Base-by-base conservation (phyloP, 1,140 invertebrate species). In the Leptestheria dahalacensis region DNA sequence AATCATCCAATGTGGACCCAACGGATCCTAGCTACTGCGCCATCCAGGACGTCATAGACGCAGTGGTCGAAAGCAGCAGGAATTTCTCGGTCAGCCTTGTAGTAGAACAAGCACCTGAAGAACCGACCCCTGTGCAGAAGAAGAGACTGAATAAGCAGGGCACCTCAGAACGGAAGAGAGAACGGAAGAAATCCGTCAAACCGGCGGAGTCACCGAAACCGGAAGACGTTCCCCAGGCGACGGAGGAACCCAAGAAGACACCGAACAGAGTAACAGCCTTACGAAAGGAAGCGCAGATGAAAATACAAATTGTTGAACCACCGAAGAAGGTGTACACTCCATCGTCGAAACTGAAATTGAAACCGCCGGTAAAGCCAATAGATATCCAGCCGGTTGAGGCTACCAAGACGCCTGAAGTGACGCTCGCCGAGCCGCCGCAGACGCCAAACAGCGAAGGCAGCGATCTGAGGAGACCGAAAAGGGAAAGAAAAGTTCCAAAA, bases 11-110 rank as follows among this genome's bases (percentile, higher is more conserved):
- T 25, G 29, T 29, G 47, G 21, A n/a, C 50, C 29, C 55, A 9
- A 52, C 52, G 25, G 52, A 61, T 57, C 62, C 61, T 46, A 58
- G 15, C 15, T 41, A 41, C 33, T 41, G 6, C 6, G 6, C 33
- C 6, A 15, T 41, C 15, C 6, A 41, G 15, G 33, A 41, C 15
- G 33, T 41, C 15, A 41, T 41, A 6, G 33, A 41, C 6, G 6
- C 33, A 6, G 33, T 41, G 6, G 15, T 41, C 33, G 33, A 41
- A 15, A 41, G 15, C 33, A 41, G 33, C 33, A 41, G 33, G 33
- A 41, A 41, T 41, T 41, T 41, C 6, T 41, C 15, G 33, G 15
- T 41, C 15, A n/a, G n/a, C n/a, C n/a, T n/a, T n/a, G n/a, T n/a
- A n/a, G 33, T 41, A 9, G 33, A 41, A 41, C 33, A 6, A 9